Evolutionary conservation across 2,888 invertebrate genomes (phyloP).

Genomic region (Andrena bicolor): DNA sequence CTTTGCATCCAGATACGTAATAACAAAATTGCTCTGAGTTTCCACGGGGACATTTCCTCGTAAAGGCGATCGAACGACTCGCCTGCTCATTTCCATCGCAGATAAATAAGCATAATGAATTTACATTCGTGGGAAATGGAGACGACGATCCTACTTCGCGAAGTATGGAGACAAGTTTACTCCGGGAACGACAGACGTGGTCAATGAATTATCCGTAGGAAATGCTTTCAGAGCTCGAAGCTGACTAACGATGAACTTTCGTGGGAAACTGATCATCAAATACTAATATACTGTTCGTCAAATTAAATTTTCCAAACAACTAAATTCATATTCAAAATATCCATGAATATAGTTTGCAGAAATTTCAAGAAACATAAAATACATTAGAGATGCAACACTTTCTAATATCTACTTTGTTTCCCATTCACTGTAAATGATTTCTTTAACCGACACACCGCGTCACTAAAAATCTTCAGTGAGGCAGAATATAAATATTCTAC

Average conservation of each 20-base stretch:
- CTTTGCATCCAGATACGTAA: slow-evolving; percentile 45
- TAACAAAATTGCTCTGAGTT: slow-evolving; percentile 37
- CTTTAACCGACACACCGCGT: too few relatives aligned
- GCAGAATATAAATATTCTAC: background rate
- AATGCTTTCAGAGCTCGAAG: too few relatives aligned
- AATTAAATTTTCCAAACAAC: background rate
- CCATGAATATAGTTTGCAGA: background rate
- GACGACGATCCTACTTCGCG: background rate
- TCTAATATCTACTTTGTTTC: too few relatives aligned
- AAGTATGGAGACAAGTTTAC: background rate
- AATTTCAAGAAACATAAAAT: background rate
- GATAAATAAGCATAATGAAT: slow-evolving; percentile 4
- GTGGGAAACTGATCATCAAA: background rate
- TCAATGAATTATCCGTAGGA: too few relatives aligned
- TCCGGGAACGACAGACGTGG: background rate
- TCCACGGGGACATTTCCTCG: slow-evolving; percentile 14
- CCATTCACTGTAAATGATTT: too few relatives aligned
- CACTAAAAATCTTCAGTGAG: background rate
- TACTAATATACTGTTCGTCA: background rate
- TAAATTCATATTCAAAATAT: too few relatives aligned
- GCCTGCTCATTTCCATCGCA: slow-evolving; percentile 7
- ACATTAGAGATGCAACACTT: too few relatives aligned
- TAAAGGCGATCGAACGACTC: slow-evolving; percentile 29
- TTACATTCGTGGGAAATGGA: background rate
- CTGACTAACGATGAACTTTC: too few relatives aligned